Evolutionary conservation across 1,140 invertebrate species (phyloP).

Genomic region (Neodiprion fabricii): DNA sequence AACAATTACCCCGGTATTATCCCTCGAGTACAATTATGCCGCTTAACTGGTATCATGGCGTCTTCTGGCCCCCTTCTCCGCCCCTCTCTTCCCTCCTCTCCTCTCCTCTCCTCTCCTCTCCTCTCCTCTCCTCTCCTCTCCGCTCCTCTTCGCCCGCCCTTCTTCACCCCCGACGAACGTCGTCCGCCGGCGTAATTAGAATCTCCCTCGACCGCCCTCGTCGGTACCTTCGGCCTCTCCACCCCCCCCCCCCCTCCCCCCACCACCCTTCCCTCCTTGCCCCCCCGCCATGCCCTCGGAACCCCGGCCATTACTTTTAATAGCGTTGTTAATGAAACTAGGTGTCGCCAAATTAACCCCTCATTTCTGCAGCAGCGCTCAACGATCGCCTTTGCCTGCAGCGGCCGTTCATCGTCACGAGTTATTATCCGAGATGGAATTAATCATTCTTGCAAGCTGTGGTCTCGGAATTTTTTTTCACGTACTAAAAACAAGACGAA

Average conservation of each 20-base stretch:
- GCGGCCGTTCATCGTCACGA: no score
- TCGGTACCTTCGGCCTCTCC: constrained; percentile 36
- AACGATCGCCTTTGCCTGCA: constrained; percentile 29
- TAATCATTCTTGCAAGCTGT: no score
- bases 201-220: constrained; percentile 40
- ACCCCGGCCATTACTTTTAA: constrained; percentile 60
- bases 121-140: background rate
- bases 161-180: constrained; percentile 28
- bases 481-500: no score
- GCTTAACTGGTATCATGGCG: constrained; percentile 45
- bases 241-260: background rate
- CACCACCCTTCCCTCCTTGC: background rate
- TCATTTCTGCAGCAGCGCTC: constrained; percentile 54
- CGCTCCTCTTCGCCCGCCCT: constrained; percentile 11
- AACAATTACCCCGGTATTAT: constrained; percentile 34
- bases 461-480: no score
- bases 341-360: constrained; percentile 62
- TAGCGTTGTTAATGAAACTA: constrained; percentile 63
- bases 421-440: no score
- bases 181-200: constrained; percentile 51
- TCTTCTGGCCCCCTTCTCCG: constrained; percentile 31
- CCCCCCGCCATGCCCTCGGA: constrained; percentile 35
- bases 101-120: constrained; percentile 18
- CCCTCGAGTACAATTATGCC: constrained; percentile 41
- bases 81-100: constrained; percentile 12